A percentile compares a stretch with the other conserved stretches of the same genome.
Conservation (phyloP, 2,888 invertebrate genomes). For the Meta bourneti region DNA sequence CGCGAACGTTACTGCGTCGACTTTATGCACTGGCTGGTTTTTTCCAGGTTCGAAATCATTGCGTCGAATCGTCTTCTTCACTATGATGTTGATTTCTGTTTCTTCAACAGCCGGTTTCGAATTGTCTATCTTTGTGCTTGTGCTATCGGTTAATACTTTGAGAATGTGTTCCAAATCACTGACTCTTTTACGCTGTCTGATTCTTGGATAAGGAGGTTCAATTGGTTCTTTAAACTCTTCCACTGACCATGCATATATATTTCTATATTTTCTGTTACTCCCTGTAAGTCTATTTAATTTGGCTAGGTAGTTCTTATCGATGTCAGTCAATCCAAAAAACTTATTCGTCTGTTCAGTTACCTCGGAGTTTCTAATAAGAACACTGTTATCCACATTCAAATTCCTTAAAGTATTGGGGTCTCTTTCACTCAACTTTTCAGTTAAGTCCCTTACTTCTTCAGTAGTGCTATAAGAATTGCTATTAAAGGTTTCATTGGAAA, state of each 20-base stretch:
- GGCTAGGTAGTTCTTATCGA: too few relatives aligned
- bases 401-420: too few relatives aligned
- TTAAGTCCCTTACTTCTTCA: too few relatives aligned
- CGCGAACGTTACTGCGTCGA: too few relatives aligned
- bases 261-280: not conserved
- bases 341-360: too few relatives aligned
- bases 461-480: too few relatives aligned
- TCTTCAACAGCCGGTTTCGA: not conserved
- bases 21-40: too few relatives aligned
- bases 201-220: not conserved
- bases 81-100: conserved; percentile 16
- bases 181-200: not conserved
- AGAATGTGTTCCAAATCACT: not conserved
- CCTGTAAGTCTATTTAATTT: too few relatives aligned
- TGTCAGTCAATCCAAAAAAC: too few relatives aligned
- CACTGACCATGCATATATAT: not conserved
- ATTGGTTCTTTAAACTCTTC: conserved; percentile 1
- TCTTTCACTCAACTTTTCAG: too few relatives aligned
- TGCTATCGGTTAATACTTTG: not conserved
- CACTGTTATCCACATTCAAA: too few relatives aligned
- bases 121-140: not conserved
- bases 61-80: not conserved
- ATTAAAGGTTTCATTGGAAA: not conserved
- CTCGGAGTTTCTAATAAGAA: too few relatives aligned
- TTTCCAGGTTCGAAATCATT: not conserved